These are phyloP conservation scores for Carollia perspicillata DNA, from an alignment of 2,113 vertebrate species.

Conservation along the genomic window DNA sequence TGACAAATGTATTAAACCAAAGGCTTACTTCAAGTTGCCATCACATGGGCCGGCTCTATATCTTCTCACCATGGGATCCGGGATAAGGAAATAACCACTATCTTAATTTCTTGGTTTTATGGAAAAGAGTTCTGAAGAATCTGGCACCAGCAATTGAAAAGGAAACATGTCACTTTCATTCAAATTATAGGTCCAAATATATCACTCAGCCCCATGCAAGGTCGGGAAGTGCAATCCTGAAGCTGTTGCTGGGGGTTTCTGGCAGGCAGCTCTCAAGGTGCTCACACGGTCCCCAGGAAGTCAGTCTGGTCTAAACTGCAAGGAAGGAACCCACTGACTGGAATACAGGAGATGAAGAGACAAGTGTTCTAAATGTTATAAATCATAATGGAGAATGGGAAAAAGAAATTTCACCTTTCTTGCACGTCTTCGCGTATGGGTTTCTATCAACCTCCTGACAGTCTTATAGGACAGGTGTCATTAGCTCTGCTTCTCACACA, in stretches of 20 bases:
- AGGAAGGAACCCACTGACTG: not conserved
- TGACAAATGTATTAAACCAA: not conserved
- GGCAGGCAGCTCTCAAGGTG: not conserved
- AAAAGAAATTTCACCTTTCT: not conserved
- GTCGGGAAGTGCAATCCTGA: not conserved
- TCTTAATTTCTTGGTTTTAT: not conserved
- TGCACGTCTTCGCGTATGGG: not conserved
- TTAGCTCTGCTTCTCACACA: not conserved
- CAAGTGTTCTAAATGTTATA: not conserved
- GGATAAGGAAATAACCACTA: not conserved
- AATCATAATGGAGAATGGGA: not conserved
- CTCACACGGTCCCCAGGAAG: not conserved
- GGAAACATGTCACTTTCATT: rapidly evolving
- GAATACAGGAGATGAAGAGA: not conserved
- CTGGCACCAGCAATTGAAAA: not conserved
- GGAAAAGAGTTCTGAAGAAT: not conserved
- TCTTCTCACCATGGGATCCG: not conserved
- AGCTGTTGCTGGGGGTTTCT: not conserved
- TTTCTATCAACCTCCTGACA: not conserved
- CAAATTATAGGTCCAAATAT: not conserved
- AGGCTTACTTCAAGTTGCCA: not conserved
- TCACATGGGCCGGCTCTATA: rapidly evolving
- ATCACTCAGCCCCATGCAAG: not conserved
- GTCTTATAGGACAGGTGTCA: not conserved
- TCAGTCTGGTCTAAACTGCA: not conserved